Evolutionary conservation across 2,797 vertebrate genomes (phyloP), one percentile per base, ranked within the genome.

Genomic region (Pipistrellus kuhlii): DNA sequence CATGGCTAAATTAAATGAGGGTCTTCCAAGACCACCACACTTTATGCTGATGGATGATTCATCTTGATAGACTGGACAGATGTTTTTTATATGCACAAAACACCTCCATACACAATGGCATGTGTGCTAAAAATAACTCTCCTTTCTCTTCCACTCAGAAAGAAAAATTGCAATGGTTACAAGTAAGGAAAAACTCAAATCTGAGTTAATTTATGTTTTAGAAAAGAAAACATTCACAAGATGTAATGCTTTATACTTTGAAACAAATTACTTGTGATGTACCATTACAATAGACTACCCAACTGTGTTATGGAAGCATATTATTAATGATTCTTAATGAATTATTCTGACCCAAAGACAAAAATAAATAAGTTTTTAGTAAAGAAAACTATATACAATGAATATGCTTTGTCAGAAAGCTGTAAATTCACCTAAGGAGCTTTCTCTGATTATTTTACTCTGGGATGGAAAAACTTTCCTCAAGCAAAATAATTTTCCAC

Each of bases 301-400:
- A 35, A 46, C n/a, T 85, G 48, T 88, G 12, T 53, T 48, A 41
- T 48, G 8, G 15, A 2, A 85, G n/a, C 55, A 85, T 73, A 71
- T 35, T 66, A 84, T 38, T 90, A 57, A 72, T 57, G 18, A 62
- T 38, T 64, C n/a, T 64, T 90, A 57, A n/a, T 57, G 12, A 66
- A 90, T 85, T 64, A 90, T 55, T 93, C 44, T 51, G 15, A 93
- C 7, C 13, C 41, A 91, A 93, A 82, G 62, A 82, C 41, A 78
- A 94, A 78, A 82, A 32, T 83, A 68, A 84, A 90, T 85, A 14
- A 9, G 44, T 23, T 81, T 85, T 93, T 53, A 71, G 51, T 15
- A 69, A 80, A 81, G 20, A 89, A 55, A 82, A 75, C 53, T 30
- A 78, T 18, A 87, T 18, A 48, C 17, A 93, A 85, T 41, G 44